phyloP scores from a whole-genome alignment of 2,888 invertebrate genomes.

The Enchytraeus crypticus region DNA sequence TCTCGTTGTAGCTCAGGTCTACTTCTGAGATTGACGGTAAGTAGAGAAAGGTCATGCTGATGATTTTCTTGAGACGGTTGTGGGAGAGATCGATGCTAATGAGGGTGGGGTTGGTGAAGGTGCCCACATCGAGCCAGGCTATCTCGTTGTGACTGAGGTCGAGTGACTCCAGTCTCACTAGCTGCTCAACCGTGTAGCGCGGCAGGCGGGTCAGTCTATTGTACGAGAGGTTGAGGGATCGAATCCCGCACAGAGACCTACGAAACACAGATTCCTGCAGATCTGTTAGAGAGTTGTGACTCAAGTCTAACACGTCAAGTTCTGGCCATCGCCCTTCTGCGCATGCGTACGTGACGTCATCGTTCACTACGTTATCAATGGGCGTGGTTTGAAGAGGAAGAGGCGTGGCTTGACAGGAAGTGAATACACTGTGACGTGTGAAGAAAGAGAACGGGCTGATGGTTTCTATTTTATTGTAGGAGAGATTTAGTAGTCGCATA shows the following conservation, averaged over 20 bases:
- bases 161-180: constrained; percentile 10
- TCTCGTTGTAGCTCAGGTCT: constrained; percentile 21
- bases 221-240: constrained; percentile 13
- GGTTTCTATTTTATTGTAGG: constrained; percentile 29
- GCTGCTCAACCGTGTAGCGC: constrained; percentile 17
- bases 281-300: constrained; percentile 18
- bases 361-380: neutral
- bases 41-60: constrained; percentile 27
- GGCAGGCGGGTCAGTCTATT: constrained; percentile 21
- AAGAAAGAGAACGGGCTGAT: neutral
- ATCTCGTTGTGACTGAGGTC: constrained; percentile 20
- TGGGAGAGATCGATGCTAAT: constrained; percentile 17
- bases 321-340: constrained; percentile 12
- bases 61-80: constrained; percentile 23
- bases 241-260: constrained; percentile 11
- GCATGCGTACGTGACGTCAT: constrained; percentile 3
- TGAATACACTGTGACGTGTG: no score
- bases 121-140: constrained; percentile 26
- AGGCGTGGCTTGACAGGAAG: neutral
- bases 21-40: constrained; percentile 16
- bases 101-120: constrained; percentile 23
- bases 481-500: constrained; percentile 36
- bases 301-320: constrained; percentile 17
- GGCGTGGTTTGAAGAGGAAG: neutral
- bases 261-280: constrained; percentile 14